A percentile compares a stretch with the other conserved stretches of the same genome.
Evolutionary conservation across 2,113 vertebrate genomes (phyloP).

Genomic region (Azemiops feae): DNA sequence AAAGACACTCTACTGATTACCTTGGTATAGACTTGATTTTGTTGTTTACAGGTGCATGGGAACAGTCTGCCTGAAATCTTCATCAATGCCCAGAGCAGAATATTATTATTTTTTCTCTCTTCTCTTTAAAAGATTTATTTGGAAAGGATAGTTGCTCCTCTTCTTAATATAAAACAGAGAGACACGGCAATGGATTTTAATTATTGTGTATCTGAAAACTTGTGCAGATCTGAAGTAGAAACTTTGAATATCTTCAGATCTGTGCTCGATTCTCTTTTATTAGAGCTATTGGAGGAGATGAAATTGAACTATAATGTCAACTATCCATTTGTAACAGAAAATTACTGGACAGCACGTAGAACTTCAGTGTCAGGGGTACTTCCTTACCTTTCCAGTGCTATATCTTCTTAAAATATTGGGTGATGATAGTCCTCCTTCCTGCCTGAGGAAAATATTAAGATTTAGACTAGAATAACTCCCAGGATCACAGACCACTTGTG

Average conservation of each 20-base stretch:
- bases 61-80: background rate
- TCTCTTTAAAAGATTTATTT: background rate
- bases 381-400: background rate
- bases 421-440: background rate
- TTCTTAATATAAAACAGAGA: background rate
- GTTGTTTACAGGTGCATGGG: background rate
- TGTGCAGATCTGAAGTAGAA: background rate
- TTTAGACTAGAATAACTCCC: background rate
- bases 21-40: background rate
- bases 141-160: background rate
- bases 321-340: background rate
- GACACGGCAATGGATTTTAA: background rate
- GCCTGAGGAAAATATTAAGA: background rate
- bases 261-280: background rate
- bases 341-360: background rate
- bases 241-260: background rate
- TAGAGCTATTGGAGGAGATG: too few relatives aligned
- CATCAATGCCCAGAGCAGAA: background rate
- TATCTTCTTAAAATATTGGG: background rate
- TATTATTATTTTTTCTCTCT: background rate
- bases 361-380: background rate
- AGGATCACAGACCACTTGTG: background rate
- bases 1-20: background rate
- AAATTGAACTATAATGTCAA: background rate
- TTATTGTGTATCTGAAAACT: background rate